Evolutionary conservation across 1,140 invertebrate genomes (phyloP).

Genomic region (Musca vetustissima): DNA sequence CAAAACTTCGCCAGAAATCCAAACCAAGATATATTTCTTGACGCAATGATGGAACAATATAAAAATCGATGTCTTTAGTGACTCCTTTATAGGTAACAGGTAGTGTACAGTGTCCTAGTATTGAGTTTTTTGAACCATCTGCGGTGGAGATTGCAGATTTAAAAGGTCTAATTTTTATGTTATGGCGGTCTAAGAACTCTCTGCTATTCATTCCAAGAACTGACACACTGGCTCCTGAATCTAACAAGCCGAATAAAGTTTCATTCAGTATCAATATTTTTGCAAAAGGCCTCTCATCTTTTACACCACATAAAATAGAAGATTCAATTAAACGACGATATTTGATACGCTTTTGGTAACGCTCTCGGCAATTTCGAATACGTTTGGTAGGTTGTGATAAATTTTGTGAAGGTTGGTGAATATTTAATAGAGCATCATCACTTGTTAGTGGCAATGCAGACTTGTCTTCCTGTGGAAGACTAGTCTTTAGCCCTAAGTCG

Average conservation of each 20-base stretch:
- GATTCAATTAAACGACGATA: neutral
- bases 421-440: neutral
- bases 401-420: neutral
- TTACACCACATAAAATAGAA: neutral
- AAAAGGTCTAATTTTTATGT: too few relatives aligned
- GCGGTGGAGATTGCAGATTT: too few relatives aligned
- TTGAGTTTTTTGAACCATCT: too few relatives aligned
- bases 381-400: neutral
- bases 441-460: neutral
- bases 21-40: too few relatives aligned
- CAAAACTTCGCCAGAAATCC: neutral
- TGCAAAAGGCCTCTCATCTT: constrained; percentile 1
- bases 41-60: too few relatives aligned
- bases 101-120: too few relatives aligned
- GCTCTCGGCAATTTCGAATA: neutral
- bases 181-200: too few relatives aligned
- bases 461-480: neutral
- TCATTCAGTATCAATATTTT: neutral
- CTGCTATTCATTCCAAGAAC: neutral
- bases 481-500: neutral
- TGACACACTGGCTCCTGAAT: neutral
- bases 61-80: too few relatives aligned
- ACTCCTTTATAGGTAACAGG: too few relatives aligned
- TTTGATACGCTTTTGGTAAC: neutral
- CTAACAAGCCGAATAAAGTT: neutral